These are phyloP conservation scores for Lepidocyrtoides sp. DNA, from an alignment of 2,888 invertebrate species.

Conservation along the genomic window DNA sequence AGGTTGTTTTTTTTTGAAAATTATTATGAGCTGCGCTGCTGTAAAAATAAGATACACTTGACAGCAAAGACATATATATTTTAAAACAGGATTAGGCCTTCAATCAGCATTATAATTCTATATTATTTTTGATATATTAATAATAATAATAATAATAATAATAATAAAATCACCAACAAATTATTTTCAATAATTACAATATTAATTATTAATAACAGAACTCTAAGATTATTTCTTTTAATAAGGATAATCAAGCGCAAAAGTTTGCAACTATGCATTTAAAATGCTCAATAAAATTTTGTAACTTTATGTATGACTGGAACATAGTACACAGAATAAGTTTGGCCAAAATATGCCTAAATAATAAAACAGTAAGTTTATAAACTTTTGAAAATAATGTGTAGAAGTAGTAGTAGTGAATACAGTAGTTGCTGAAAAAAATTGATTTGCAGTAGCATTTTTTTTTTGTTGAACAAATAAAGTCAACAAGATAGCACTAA, in stretches of 20 bases:
- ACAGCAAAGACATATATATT: conserved; percentile 65
- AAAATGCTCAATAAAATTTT: conserved; percentile 47
- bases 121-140: conserved; percentile 31
- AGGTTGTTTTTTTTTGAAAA: conserved; percentile 16
- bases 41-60: conserved; percentile 58
- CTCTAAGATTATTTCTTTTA: conserved; percentile 39
- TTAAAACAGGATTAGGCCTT: conserved; percentile 71
- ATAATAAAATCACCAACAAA: conserved; percentile 70
- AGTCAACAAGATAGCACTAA: conserved; percentile 14
- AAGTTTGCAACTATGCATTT: conserved; percentile 45
- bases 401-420: neutral
- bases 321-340: conserved; percentile 48
- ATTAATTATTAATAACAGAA: conserved; percentile 35
- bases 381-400: conserved; percentile 18
- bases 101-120: conserved; percentile 55
- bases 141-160: conserved; percentile 44
- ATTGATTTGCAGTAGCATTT: neutral
- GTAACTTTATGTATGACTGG: conserved; percentile 19
- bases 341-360: conserved; percentile 36
- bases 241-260: conserved; percentile 42
- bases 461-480: neutral
- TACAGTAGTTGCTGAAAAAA: neutral
- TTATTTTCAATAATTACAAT: conserved; percentile 42
- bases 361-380: neutral
- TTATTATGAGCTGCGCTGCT: conserved; percentile 71